Conservation (phyloP, 2,888 invertebrate species). For the Barypeithes pellucidus region DNA sequence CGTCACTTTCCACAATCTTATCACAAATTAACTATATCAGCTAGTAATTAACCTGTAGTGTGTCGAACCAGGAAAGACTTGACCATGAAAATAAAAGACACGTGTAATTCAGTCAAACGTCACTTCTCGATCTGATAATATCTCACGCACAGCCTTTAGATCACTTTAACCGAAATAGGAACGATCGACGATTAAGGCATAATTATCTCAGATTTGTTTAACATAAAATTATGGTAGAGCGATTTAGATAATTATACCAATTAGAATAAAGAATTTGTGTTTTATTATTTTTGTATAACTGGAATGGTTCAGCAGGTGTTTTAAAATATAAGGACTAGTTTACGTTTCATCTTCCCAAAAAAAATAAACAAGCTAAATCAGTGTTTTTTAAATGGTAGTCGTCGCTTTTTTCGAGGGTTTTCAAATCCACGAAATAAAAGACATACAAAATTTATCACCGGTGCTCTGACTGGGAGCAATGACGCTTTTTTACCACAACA, state of each 20-base stretch:
- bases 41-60: conserved; percentile 1
- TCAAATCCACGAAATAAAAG: no score
- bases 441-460: no score
- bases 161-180: conserved; percentile 46
- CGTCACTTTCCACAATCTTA: not conserved
- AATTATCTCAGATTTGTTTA: conserved; percentile 45
- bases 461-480: no score
- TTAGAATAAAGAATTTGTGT: conserved; percentile 41
- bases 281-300: conserved; percentile 32
- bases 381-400: no score
- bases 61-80: conserved; percentile 12
- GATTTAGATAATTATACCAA: conserved; percentile 49
- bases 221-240: conserved; percentile 43
- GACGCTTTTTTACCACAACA: no score
- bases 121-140: conserved; percentile 36
- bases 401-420: no score
- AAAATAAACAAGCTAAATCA: no score
- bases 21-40: not conserved
- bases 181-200: conserved; percentile 47
- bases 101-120: conserved; percentile 8
- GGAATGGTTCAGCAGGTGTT: conserved; percentile 40
- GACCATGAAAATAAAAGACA: conserved; percentile 30
- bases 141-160: conserved; percentile 45
- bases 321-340: conserved; percentile 15
- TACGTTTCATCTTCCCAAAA: conserved; percentile 40